Evolutionary conservation across 2,888 invertebrate genomes (phyloP).

Genomic region (Pegoplata infirma): DNA sequence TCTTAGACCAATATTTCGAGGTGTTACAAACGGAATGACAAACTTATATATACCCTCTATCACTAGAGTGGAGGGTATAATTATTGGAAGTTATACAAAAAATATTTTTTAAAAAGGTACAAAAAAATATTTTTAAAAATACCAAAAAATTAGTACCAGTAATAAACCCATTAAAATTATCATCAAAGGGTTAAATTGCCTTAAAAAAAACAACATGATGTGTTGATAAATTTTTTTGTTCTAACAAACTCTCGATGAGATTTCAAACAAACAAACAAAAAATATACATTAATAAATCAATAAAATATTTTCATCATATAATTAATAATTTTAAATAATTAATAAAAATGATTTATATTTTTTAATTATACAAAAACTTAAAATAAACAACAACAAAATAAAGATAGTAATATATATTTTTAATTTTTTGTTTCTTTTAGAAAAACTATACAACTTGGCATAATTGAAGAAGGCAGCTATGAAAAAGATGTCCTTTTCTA

Average conservation of each 20-base stretch:
- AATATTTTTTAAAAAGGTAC: no score
- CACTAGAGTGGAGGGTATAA: no score
- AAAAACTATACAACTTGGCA: constrained; percentile 89
- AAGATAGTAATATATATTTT: not conserved
- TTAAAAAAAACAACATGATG: not conserved
- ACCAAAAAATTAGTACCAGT: no score
- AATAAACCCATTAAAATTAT: no score
- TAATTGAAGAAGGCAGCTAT: constrained; percentile 98
- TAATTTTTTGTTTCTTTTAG: constrained; percentile 82
- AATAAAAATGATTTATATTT: not conserved
- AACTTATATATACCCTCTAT: no score
- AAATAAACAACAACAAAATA: constrained; percentile 1
- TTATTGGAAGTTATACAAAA: no score
- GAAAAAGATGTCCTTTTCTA: constrained; percentile 97
- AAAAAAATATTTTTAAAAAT: no score
- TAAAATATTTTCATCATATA: constrained; percentile 16
- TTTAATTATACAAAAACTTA: no score
- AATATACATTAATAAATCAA: constrained; percentile 35
- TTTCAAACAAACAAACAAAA: not conserved
- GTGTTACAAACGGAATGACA: no score
- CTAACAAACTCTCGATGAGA: not conserved
- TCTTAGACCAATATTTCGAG: no score
- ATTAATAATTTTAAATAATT: not conserved
- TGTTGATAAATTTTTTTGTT: not conserved
- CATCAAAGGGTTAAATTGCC: no score